A percentile compares a stretch with the other conserved stretches of the same genome.
These are phyloP conservation scores for Sylvilagus floridanus DNA, from an alignment of 2,797 vertebrate species.

Conservation along the genomic window DNA sequence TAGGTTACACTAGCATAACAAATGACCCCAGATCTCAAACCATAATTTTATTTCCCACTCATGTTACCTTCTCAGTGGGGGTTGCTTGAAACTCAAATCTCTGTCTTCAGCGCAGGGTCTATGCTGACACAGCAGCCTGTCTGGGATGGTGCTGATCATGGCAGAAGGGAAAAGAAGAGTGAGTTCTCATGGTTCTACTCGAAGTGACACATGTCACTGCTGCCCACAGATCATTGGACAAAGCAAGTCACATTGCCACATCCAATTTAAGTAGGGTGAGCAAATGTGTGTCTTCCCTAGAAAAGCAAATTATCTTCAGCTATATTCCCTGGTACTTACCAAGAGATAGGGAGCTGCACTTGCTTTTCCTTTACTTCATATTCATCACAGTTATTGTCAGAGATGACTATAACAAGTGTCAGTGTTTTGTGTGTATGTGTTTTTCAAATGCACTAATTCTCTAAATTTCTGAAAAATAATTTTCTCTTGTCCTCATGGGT, in stretches of 20 bases:
- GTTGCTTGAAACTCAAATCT: neutral
- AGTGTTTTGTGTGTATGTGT: neutral
- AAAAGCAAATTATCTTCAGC: neutral
- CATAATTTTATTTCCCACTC: neutral
- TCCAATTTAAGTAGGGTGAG: neutral
- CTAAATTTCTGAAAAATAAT: neutral
- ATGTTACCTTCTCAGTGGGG: neutral
- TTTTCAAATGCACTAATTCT: neutral
- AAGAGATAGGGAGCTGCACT: neutral
- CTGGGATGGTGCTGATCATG: neutral
- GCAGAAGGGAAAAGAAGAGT: neutral
- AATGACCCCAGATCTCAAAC: neutral
- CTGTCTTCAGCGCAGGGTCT: neutral
- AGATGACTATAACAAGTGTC: neutral
- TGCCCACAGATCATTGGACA: neutral
- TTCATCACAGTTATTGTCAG: neutral
- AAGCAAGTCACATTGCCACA: neutral
- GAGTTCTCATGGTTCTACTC: constrained; percentile 21
- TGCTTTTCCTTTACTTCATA: neutral
- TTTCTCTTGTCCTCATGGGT: neutral
- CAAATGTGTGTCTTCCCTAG: neutral
- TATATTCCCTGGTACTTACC: neutral
- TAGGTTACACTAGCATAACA: neutral
- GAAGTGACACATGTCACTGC: neutral
- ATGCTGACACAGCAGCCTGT: neutral